Evolutionary conservation across 2,113 vertebrate genomes (phyloP), one percentile per base, ranked within the genome.

Genomic region (Salvelinus alpinus): DNA sequence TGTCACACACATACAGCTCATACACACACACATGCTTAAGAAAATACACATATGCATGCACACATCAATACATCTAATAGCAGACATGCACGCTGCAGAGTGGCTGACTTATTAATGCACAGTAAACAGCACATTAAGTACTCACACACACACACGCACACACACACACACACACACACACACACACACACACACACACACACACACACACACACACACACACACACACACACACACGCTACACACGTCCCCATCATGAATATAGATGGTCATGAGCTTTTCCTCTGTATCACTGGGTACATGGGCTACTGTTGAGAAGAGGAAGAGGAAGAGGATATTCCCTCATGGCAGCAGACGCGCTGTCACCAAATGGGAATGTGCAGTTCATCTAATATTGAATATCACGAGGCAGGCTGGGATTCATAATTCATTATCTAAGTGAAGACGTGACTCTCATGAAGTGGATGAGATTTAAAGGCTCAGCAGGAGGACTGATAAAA

Each of bases 301-400:
- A 80, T 34, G 5, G 31, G 20, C 51, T 51, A 78, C 76, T 71
- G 73, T 78, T 75, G 60, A 87, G 87, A 83, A 77, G 59, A 22
- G 20, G 59, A 14, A 22, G 59, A 82, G 80, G 84, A n/a, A n/a
- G n/a, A n/a, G n/a, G n/a, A n/a, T n/a, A n/a, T n/a, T 90, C 84
- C 88, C 86, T 85, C 64, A 82, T 80, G 87, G 86, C 64, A 5
- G 72, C 76, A 5, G 64, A 20, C 67, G 79, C 74, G 60, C 84
- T 87, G 90, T 89, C 91, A 86, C 82, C 85, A 85, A 87, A 90
- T 90, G 88, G 90, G 88, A 84, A 88, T 83, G 82, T 84, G 80
- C 87, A 78, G 85, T 90, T 92, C 90, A 91, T 91, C 79, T 90
- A 90, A 92, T 91, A 92, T 91, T 91, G 88, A 92, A 89, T 86